These are phyloP conservation scores for Channallabes apus DNA, from an alignment of 2,797 vertebrate species.

Conservation along the genomic window DNA sequence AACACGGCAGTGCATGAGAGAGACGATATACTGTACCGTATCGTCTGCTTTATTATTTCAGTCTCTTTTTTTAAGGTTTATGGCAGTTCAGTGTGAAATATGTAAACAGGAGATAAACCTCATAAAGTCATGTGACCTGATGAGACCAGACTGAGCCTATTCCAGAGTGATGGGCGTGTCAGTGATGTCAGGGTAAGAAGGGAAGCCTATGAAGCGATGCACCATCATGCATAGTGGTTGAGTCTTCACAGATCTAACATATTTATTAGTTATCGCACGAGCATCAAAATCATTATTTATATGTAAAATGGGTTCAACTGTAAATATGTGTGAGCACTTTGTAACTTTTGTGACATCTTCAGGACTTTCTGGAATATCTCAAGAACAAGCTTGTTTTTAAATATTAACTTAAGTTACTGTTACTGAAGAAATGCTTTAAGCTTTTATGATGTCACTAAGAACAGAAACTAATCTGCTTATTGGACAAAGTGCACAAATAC, in stretches of 20 bases:
- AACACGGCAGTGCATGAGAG: background rate
- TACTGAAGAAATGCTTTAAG: background rate
- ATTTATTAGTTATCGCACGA: background rate
- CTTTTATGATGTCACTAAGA: background rate
- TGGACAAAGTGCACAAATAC: no score
- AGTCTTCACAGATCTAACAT: background rate
- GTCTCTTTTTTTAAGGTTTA: background rate
- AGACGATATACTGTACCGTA: no score
- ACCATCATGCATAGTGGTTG: no score
- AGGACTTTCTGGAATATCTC: no score
- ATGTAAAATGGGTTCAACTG: background rate
- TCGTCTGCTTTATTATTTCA: background rate
- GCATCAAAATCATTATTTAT: background rate
- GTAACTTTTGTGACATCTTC: no score
- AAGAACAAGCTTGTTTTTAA: no score
- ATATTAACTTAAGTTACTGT: background rate
- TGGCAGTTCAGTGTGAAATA: background rate
- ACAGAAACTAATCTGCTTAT: no score
- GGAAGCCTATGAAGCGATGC: no score
- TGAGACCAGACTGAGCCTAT: no score
- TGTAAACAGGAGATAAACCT: background rate
- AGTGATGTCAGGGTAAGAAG: no score
- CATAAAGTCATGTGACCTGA: no score
- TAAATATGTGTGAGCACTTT: background rate
- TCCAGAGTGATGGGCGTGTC: no score